Percentiles rank a stretch among this genome's conserved stretches.
phyloP scores from a whole-genome alignment of 2,888 invertebrate genomes.

The Hoplodrina blanda region DNA sequence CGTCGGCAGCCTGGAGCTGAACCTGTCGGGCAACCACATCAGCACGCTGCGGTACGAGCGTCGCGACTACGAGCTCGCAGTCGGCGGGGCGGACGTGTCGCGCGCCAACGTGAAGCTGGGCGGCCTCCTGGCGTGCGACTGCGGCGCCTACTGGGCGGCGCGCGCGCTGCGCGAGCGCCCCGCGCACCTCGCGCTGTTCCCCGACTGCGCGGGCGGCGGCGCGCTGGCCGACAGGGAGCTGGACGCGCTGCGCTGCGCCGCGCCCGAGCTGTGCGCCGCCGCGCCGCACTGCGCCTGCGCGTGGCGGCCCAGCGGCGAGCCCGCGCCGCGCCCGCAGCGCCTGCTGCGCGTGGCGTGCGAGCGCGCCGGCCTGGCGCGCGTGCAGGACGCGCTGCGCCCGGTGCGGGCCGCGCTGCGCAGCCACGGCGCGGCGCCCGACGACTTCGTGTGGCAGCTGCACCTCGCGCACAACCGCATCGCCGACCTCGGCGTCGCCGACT shows the following conservation, averaged over 20 bases:
- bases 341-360: conserved; percentile 11
- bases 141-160: conserved; percentile 53
- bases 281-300: conserved; percentile 8
- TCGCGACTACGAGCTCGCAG: conserved; percentile 13
- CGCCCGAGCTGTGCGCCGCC: conserved; percentile 12
- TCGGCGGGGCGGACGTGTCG: neutral
- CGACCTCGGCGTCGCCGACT: conserved; percentile 26
- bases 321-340: neutral
- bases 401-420: neutral
- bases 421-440: neutral
- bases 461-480: conserved; percentile 48
- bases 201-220: neutral
- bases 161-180: conserved; percentile 21
- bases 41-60: conserved; percentile 25
- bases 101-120: conserved; percentile 14
- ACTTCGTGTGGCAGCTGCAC: conserved; percentile 38
- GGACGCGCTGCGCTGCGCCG: conserved; percentile 9
- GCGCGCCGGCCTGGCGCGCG: neutral
- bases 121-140: conserved; percentile 53
- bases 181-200: conserved; percentile 3
- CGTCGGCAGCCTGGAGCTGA: neutral
- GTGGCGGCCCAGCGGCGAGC: neutral
- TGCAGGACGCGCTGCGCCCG: conserved; percentile 4
- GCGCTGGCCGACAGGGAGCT: conserved; percentile 6
- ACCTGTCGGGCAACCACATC: conserved; percentile 35